Evolutionary conservation across 2,113 vertebrate genomes (phyloP), one percentile per base, ranked within the genome.

Genomic region (Cyanocitta stelleri): DNA sequence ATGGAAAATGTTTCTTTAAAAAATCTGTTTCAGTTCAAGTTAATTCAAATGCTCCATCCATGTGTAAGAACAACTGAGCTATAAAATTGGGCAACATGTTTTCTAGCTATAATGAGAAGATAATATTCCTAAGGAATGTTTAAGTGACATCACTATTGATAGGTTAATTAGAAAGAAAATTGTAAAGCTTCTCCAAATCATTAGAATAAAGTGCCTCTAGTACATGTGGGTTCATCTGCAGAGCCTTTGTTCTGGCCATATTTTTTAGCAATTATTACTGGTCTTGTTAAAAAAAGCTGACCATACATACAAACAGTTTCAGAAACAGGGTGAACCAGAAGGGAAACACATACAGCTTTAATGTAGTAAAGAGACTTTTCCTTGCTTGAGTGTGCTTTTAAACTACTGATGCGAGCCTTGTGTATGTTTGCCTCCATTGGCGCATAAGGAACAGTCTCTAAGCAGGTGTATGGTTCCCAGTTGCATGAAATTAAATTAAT

Each of bases 131-230:
- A 91, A 92, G 84, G 93, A 97, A 94, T 94, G 94, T 97, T 98
- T 98, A 97, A 98, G 94, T 93, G 97, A 98, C 95, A 98, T 98
- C 92, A 98, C 96, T 97, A 97, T 85, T 97, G 97, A 98, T 97
- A 98, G 98, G 97, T 98, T 98, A 98, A 98, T 98, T 98, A 98
- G 97, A 98, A 98, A 98, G 95, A 98, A 98, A 98, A 97, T 97
- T 94, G 95, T 96, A 97, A 97, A 98, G 96, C 91, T 98, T 97
- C 96, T 90, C 78, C 26, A 39, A 96, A 95, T 96, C 83, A 93
- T 88, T 90, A 94, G 93, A 94, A 96, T 92, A 96, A 97, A 97
- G 63, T 90, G 90, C 67, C 77, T 90, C 43, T 46, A 86, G 78
- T 79, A 95, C 43, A 78, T 33, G 22, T 30, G 80, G 87, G 90